A percentile compares a stretch with the other conserved stretches of the same genome.
Conservation (phyloP, 2,797 vertebrate species). For the Prionace glauca region DNA sequence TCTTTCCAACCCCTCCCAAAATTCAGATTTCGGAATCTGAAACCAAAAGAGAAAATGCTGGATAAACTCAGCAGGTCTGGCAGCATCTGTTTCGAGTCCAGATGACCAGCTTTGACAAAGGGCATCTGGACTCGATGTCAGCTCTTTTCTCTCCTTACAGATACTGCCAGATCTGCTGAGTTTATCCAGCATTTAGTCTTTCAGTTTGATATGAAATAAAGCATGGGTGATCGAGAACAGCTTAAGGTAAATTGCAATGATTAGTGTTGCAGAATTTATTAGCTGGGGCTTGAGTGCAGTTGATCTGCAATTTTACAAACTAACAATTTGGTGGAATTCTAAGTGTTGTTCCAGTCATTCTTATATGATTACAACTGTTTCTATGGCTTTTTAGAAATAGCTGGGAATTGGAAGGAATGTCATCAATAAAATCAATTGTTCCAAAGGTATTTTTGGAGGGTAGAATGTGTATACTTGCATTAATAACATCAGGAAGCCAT, state of each 20-base stretch:
- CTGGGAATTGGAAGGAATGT: not conserved
- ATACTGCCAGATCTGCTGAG: no score
- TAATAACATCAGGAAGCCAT: not conserved
- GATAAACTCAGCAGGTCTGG: no score
- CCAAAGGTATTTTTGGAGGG: not conserved
- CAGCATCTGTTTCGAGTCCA: no score
- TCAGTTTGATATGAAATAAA: not conserved
- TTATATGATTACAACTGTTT: not conserved
- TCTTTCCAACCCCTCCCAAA: no score
- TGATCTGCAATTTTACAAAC: not conserved
- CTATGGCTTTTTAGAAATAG: not conserved
- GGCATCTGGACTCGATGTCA: no score
- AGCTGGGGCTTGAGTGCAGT: not conserved
- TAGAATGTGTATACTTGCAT: not conserved
- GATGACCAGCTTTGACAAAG: no score
- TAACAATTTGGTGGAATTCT: not conserved
- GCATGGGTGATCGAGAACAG: not conserved
- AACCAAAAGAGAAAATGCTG: no score
- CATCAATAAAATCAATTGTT: not conserved
- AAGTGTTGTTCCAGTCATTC: not conserved
- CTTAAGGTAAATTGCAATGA: not conserved
- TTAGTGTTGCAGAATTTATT: not conserved
- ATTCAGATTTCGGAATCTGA: no score
- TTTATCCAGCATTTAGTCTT: no score
- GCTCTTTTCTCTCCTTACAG: no score